These are phyloP conservation scores for Solenopsis fugax DNA, from an alignment of 1,140 invertebrate species.

Conservation along the genomic window DNA sequence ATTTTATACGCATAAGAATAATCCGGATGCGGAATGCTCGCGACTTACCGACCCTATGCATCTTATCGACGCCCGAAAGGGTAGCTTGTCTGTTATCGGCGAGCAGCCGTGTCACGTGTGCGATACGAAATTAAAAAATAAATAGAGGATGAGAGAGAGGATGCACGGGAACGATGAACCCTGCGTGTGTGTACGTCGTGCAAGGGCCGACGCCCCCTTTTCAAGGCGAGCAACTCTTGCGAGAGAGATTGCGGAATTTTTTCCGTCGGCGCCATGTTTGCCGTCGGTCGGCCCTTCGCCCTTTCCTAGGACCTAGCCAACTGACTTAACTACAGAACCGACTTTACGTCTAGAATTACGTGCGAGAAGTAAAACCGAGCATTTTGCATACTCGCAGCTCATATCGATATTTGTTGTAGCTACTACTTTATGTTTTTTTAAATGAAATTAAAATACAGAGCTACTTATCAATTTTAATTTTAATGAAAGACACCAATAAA, in stretches of 20 bases:
- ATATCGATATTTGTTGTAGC: background rate
- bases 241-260: constrained; percentile 81
- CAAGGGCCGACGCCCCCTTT: constrained; percentile 81
- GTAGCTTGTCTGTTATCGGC: background rate
- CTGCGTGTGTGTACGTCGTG: constrained; percentile 73
- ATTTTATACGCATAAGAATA: no score
- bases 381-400: background rate
- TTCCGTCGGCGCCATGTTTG: constrained; percentile 73
- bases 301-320: constrained; percentile 15
- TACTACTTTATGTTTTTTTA: background rate
- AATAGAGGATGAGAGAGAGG: constrained; percentile 46
- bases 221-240: constrained; percentile 83
- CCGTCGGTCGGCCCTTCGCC: constrained; percentile 25
- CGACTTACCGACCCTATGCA: background rate
- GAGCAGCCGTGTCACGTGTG: background rate
- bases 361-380: background rate
- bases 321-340: background rate
- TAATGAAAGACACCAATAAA: background rate
- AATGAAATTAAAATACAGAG: background rate
- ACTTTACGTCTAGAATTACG: constrained; percentile 12
- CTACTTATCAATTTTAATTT: background rate
- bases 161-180: constrained; percentile 72
- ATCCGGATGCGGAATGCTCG: background rate
- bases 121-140: constrained; percentile 73
- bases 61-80: background rate